A percentile compares a stretch with the other conserved stretches of the same genome.
Evolutionary conservation across 2,113 vertebrate species (phyloP).

Genomic region (Podarcis muralis): DNA sequence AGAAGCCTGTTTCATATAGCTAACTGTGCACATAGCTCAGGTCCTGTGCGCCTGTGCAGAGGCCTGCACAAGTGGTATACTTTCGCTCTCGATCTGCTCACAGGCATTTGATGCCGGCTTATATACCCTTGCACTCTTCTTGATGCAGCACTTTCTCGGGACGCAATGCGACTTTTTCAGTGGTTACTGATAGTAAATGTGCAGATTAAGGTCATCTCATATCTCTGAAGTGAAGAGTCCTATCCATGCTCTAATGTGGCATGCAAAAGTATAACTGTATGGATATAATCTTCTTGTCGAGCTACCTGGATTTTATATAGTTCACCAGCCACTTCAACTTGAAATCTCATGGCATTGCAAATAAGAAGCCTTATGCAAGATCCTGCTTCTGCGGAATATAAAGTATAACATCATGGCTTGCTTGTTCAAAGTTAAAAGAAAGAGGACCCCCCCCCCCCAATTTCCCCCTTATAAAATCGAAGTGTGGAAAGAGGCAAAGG

Average conservation of each 20-base stretch:
- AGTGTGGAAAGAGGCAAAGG: slow-evolving; percentile 55
- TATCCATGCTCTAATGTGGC: slow-evolving; percentile 56
- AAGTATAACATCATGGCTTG: slow-evolving; percentile 47
- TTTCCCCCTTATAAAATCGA: slow-evolving; percentile 48
- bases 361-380: slow-evolving; percentile 60
- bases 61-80: not conserved
- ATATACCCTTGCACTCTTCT: not conserved
- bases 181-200: slow-evolving; percentile 44
- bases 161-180: slow-evolving; percentile 27
- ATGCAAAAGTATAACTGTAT: slow-evolving; percentile 52
- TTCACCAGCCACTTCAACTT: slow-evolving; percentile 47
- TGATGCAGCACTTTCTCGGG: slow-evolving; percentile 38
- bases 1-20: not conserved
- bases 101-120: not conserved
- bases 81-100: not conserved
- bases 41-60: not conserved
- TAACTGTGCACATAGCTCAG: not conserved
- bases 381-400: slow-evolving; percentile 48
- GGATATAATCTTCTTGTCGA: slow-evolving; percentile 49
- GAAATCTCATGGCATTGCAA: slow-evolving; percentile 58
- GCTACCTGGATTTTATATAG: slow-evolving; percentile 42
- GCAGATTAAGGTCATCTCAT: slow-evolving; percentile 39
- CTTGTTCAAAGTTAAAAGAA: slow-evolving; percentile 66
- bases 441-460: slow-evolving; percentile 42
- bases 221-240: slow-evolving; percentile 32